These are phyloP conservation scores for Geotrypetes seraphini DNA, from an alignment of 2,797 vertebrate genomes.

Conservation along the genomic window DNA sequence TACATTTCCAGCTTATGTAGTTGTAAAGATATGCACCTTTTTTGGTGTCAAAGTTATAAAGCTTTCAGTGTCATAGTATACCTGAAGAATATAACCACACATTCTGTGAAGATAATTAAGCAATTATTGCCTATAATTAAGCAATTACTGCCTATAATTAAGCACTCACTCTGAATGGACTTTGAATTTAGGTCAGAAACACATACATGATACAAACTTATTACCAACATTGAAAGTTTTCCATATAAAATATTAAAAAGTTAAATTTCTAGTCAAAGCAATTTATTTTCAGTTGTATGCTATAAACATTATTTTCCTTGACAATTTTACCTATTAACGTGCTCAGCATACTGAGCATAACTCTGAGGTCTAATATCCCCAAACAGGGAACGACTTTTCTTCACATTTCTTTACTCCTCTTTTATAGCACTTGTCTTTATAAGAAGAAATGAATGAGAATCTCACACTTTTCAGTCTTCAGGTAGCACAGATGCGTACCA, in stretches of 20 bases:
- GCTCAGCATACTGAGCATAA: slow-evolving; percentile 13
- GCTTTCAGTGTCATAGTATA: slow-evolving; percentile 15
- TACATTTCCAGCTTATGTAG: slow-evolving; percentile 6
- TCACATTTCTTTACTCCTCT: slow-evolving; percentile 12
- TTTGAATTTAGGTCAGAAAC: slow-evolving; percentile 12
- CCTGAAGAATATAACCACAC: slow-evolving; percentile 16
- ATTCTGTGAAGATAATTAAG: slow-evolving; percentile 1
- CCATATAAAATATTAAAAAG: slow-evolving; percentile 12
- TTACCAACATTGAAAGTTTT: slow-evolving; percentile 11
- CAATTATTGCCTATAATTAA: slow-evolving; percentile 20
- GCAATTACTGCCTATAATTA: slow-evolving; percentile 22
- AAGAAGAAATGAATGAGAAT: too few relatives aligned
- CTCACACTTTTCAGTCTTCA: slow-evolving; percentile 6
- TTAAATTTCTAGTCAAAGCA: slow-evolving; percentile 12
- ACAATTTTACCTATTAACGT: slow-evolving; percentile 17
- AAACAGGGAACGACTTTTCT: background rate
- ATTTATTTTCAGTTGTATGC: background rate
- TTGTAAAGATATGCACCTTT: too few relatives aligned
- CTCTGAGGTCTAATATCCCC: slow-evolving; percentile 2
- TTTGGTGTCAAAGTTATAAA: slow-evolving; percentile 6
- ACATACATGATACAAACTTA: slow-evolving; percentile 19
- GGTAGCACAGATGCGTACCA: slow-evolving; percentile 4
- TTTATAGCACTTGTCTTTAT: slow-evolving; percentile 5
- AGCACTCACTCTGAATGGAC: too few relatives aligned
- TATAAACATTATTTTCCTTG: slow-evolving; percentile 12